These are phyloP conservation scores for Rhynchotus rufescens DNA, from an alignment of 2,797 vertebrate genomes.

Conservation along the genomic window DNA sequence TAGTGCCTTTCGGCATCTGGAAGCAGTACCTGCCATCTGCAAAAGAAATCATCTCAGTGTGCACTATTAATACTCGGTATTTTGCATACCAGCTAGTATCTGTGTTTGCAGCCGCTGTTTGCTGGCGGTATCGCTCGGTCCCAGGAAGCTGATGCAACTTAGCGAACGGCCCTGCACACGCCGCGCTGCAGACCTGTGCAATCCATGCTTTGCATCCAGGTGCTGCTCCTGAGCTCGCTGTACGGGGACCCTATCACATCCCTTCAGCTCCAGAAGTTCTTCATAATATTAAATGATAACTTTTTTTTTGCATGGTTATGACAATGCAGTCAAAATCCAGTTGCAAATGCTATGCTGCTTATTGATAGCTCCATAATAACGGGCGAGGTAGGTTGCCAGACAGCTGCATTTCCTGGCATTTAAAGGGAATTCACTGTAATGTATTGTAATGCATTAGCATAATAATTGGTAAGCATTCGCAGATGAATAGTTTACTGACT, in stretches of 20 bases:
- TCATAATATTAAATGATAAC: background rate
- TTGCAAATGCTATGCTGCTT: conserved; percentile 72
- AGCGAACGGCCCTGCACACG: background rate
- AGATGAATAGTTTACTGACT: conserved; percentile 89
- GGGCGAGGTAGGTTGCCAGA: conserved; percentile 72
- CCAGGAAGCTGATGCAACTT: background rate
- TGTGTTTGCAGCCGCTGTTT: background rate
- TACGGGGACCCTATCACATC: background rate
- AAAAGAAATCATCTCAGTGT: background rate
- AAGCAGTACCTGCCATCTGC: background rate
- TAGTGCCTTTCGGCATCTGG: background rate
- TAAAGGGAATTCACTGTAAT: conserved; percentile 86
- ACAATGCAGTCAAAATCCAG: conserved; percentile 71
- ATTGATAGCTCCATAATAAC: conserved; percentile 80
- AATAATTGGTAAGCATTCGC: conserved; percentile 89
- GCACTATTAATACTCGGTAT: background rate
- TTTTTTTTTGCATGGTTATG: conserved; percentile 7
- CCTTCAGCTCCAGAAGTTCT: background rate
- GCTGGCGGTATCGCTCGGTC: background rate
- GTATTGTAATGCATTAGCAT: conserved; percentile 89
- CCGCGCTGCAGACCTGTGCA: background rate
- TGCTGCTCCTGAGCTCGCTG: background rate
- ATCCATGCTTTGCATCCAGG: background rate
- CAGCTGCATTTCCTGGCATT: conserved; percentile 82
- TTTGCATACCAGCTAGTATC: background rate